These are phyloP conservation scores for Marronus borbonicus DNA, from an alignment of 2,888 invertebrate genomes.

Conservation along the genomic window DNA sequence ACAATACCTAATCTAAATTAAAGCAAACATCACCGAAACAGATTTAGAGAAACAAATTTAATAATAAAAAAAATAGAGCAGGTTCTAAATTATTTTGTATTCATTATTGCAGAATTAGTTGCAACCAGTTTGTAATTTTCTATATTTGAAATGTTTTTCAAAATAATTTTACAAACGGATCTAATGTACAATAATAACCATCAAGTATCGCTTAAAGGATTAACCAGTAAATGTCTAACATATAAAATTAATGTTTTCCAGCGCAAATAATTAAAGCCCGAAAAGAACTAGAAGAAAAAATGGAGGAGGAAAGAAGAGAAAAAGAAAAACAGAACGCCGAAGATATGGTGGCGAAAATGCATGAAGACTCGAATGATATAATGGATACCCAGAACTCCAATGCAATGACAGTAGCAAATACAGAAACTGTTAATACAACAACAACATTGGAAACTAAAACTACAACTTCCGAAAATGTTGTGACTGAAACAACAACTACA, in stretches of 20 bases:
- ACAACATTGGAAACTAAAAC: slow-evolving; percentile 57
- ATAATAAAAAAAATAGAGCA: no score
- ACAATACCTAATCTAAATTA: no score
- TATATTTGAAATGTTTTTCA: no score
- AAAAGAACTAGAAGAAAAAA: slow-evolving; percentile 77
- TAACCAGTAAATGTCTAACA: neutral
- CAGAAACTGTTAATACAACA: slow-evolving; percentile 53
- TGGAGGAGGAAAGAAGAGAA: slow-evolving; percentile 72
- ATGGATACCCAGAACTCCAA: slow-evolving; percentile 9
- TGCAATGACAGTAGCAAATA: slow-evolving; percentile 27
- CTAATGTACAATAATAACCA: neutral
- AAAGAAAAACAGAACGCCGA: slow-evolving; percentile 72
- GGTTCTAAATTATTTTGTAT: no score
- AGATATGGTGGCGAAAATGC: slow-evolving; percentile 72
- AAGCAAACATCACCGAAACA: no score
- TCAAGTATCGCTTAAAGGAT: neutral
- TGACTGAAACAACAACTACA: slow-evolving; percentile 59
- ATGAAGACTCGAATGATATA: slow-evolving; percentile 67
- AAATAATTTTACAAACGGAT: no score
- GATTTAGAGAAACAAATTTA: no score
- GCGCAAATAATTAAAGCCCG: slow-evolving; percentile 76
- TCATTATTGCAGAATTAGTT: no score
- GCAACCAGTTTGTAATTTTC: no score
- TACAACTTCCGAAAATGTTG: slow-evolving; percentile 56
- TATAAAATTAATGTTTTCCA: slow-evolving; percentile 59